phyloP scores from a whole-genome alignment of 2,797 vertebrate species.

The Microtus obscurus region DNA sequence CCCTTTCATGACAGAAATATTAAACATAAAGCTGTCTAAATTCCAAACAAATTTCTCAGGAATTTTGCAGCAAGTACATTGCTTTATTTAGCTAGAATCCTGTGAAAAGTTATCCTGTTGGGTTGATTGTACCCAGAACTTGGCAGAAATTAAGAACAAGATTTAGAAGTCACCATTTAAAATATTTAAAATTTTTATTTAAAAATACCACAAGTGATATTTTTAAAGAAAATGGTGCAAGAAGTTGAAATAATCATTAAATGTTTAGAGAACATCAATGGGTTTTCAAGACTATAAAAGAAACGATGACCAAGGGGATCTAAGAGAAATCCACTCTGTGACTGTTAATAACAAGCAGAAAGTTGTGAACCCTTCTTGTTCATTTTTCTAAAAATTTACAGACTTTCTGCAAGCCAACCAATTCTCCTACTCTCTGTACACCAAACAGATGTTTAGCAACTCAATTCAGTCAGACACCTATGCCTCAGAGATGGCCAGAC shows the following conservation, averaged over 20 bases:
- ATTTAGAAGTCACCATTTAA: slow-evolving; percentile 5
- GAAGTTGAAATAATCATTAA: not conserved
- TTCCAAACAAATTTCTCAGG: slow-evolving; percentile 39
- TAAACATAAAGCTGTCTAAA: not conserved
- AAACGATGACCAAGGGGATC: not conserved
- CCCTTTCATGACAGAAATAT: not conserved
- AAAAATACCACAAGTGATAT: not conserved
- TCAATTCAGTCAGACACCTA: not conserved
- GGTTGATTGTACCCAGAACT: not conserved
- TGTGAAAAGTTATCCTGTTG: slow-evolving; percentile 10
- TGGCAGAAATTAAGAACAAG: slow-evolving; percentile 1
- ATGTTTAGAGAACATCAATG: not conserved
- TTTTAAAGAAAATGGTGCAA: not conserved
- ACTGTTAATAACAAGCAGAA: slow-evolving; percentile 12
- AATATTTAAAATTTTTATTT: too few relatives aligned
- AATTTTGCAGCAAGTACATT: not conserved
- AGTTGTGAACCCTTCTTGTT: not conserved
- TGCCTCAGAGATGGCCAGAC: not conserved
- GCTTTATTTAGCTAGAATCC: slow-evolving; percentile 5
- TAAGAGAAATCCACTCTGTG: not conserved
- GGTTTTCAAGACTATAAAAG: not conserved
- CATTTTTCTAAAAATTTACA: not conserved
- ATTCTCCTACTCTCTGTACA: not conserved
- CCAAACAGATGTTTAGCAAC: not conserved
- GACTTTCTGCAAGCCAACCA: not conserved